Conservation (phyloP, 2,113 vertebrate species). For the Dicentrarchus labrax region DNA sequence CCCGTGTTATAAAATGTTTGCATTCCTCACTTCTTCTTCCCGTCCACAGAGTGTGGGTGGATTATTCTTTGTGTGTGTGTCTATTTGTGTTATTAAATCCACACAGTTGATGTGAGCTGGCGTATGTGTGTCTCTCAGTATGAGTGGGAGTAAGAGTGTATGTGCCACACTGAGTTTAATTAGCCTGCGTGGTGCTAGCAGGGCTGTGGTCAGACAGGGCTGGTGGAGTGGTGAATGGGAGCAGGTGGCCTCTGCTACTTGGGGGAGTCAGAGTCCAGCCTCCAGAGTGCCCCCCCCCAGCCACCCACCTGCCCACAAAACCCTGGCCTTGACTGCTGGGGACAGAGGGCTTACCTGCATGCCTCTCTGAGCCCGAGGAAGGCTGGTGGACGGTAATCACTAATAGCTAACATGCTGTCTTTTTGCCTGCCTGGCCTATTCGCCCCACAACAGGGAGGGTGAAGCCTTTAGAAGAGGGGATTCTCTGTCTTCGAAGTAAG, state of each 20-base stretch:
- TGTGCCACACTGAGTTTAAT: constrained; percentile 80
- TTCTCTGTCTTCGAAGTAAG: constrained; percentile 43
- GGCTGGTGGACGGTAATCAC: constrained; percentile 33
- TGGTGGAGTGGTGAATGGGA: constrained; percentile 69
- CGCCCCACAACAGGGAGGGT: neutral
- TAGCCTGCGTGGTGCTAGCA: constrained; percentile 69
- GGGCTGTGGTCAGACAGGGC: constrained; percentile 69
- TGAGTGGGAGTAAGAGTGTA: constrained; percentile 70
- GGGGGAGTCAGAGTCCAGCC: constrained; percentile 60
- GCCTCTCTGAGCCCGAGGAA: constrained; percentile 36
- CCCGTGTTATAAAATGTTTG: constrained; percentile 67
- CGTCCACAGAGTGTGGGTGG: constrained; percentile 60
- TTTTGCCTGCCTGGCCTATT: constrained; percentile 40
- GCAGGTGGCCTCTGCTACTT: constrained; percentile 79
- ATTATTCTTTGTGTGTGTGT: constrained; percentile 59
- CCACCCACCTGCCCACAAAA: constrained; percentile 41
- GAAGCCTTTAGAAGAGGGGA: constrained; percentile 43
- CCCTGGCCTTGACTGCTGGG: constrained; percentile 53
- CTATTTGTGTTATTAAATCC: constrained; percentile 69
- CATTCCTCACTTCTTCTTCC: constrained; percentile 54
- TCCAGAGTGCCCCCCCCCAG: constrained; percentile 10
- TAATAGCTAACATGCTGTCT: constrained; percentile 53
- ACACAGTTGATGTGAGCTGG: constrained; percentile 59
- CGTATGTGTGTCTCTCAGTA: constrained; percentile 64
- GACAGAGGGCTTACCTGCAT: constrained; percentile 63